phyloP scores from a whole-genome alignment of 2,797 vertebrate species.

The Malurus leucopterus region DNA sequence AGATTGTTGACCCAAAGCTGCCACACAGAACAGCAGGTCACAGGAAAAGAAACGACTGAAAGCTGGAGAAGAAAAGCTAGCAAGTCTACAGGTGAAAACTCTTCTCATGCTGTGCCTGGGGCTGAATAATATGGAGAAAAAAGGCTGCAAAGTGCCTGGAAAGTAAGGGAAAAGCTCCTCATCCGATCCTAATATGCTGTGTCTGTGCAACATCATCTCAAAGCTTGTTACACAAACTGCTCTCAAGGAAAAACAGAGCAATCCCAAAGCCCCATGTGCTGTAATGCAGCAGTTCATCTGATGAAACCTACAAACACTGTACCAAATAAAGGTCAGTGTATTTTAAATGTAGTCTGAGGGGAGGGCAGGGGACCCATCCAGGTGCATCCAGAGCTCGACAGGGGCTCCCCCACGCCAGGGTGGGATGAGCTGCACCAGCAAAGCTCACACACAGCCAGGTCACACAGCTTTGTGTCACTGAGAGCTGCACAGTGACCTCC shows the following conservation, averaged over 20 bases:
- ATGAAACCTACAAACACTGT: neutral
- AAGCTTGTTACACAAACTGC: neutral
- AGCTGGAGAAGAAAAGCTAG: neutral
- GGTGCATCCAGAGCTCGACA: neutral
- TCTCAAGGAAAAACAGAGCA: neutral
- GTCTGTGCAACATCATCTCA: neutral
- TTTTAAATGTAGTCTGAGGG: accelerated
- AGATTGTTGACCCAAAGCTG: neutral
- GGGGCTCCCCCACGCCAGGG: too few relatives aligned
- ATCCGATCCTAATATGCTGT: neutral
- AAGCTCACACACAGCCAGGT: neutral
- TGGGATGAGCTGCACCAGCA: neutral
- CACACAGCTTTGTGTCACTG: neutral
- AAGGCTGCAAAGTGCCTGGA: neutral
- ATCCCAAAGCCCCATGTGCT: neutral
- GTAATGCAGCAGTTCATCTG: neutral
- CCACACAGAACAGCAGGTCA: neutral
- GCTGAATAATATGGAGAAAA: neutral
- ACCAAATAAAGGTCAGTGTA: neutral
- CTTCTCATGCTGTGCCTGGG: neutral
- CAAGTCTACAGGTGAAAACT: neutral
- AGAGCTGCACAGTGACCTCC: neutral
- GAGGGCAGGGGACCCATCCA: too few relatives aligned
- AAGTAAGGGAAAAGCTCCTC: neutral
- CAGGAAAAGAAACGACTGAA: neutral